Percentiles rank a stretch among this genome's conserved stretches.
Evolutionary conservation across 2,113 vertebrate genomes (phyloP).

Genomic region (Eira barbara): DNA sequence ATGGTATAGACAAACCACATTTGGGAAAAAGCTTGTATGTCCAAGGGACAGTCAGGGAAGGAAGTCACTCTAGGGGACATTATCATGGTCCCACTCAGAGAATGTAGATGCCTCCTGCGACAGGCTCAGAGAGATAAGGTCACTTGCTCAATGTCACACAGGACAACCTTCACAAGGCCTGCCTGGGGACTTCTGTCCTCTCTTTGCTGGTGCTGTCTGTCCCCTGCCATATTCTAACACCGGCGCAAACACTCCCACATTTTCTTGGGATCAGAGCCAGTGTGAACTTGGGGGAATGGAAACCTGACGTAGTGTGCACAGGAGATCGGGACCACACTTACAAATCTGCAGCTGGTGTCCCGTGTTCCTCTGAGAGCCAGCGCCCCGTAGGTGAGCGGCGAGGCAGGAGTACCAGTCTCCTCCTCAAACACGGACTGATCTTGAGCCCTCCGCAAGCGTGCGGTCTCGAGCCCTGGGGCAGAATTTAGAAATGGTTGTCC

Average conservation of each 20-base stretch:
- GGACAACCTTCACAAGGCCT: neutral
- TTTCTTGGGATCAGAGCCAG: neutral
- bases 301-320: accelerated
- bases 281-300: neutral
- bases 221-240: neutral
- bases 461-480: neutral
- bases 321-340: accelerated
- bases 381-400: neutral
- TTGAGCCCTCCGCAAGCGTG: accelerated
- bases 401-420: accelerated
- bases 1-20: neutral
- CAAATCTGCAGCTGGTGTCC: neutral
- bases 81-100: neutral
- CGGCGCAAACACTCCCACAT: neutral
- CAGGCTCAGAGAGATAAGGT: neutral
- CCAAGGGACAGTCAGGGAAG: neutral
- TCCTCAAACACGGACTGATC: neutral
- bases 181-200: neutral
- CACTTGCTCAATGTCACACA: neutral
- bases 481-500: neutral
- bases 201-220: neutral
- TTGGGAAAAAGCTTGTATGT: neutral
- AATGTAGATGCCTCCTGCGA: neutral
- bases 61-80: neutral
- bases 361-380: accelerated